Evolutionary conservation across 2,888 invertebrate species (phyloP).

Genomic region (Agonopterix subpropinquella): DNA sequence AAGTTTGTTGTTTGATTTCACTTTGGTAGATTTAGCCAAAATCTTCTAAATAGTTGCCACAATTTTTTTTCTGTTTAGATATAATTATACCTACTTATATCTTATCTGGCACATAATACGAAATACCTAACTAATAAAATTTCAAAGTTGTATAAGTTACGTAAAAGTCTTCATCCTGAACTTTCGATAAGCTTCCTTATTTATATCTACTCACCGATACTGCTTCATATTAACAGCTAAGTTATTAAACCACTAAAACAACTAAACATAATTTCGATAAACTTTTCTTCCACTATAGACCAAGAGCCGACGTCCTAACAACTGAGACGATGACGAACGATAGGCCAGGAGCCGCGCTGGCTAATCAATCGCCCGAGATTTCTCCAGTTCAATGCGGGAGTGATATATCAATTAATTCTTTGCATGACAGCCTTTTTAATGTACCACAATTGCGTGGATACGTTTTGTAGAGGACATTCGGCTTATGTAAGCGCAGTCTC

Average conservation of each 20-base stretch:
- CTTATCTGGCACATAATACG: no score
- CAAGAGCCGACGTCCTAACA: not conserved
- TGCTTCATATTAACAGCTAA: not conserved
- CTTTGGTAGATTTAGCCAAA: no score
- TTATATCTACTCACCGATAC: not conserved
- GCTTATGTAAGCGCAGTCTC: slow-evolving; percentile 11
- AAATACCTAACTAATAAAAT: no score
- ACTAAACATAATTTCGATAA: not conserved
- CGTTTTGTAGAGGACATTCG: slow-evolving; percentile 4
- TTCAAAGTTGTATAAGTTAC: no score
- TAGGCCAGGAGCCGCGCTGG: slow-evolving; percentile 18
- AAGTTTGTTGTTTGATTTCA: no score
- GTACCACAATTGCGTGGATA: slow-evolving; percentile 9
- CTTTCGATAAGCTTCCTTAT: no score
- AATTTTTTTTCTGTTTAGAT: no score
- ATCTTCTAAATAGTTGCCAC: no score
- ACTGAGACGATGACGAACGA: slow-evolving; percentile 1
- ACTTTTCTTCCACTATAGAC: slow-evolving; percentile 1
- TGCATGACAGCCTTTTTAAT: slow-evolving; percentile 38
- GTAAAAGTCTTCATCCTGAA: no score
- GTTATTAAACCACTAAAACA: not conserved
- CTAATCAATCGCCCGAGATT: slow-evolving; percentile 44
- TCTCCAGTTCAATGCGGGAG: slow-evolving; percentile 16
- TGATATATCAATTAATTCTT: slow-evolving; percentile 62
- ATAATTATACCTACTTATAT: no score